Evolutionary conservation across 2,797 vertebrate genomes (phyloP).

Genomic region (Anguilla anguilla): DNA sequence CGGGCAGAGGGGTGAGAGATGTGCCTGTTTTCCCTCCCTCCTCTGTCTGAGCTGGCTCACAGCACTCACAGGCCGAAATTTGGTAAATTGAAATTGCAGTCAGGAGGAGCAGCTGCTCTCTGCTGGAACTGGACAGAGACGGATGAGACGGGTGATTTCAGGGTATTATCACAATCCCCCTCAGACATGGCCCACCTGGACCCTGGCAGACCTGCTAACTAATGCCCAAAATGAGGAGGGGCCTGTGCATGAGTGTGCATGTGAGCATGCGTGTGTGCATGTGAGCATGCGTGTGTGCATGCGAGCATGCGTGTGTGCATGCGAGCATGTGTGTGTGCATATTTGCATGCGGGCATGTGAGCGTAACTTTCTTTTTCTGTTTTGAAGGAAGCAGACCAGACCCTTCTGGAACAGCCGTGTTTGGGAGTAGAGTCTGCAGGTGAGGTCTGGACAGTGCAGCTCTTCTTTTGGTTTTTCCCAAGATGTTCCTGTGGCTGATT

Average conservation of each 20-base stretch:
- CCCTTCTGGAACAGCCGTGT: too few species aligned
- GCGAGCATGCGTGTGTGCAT: too few species aligned
- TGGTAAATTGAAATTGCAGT: constrained; percentile 20
- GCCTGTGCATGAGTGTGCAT: neutral
- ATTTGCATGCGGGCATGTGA: too few species aligned
- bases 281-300: too few species aligned
- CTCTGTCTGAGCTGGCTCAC: neutral
- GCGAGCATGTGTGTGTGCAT: too few species aligned
- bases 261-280: neutral
- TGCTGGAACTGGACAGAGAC: constrained; percentile 76
- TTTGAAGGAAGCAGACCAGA: too few species aligned
- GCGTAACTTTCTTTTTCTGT: too few species aligned
- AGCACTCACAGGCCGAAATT: constrained; percentile 13
- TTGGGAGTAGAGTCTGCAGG: too few species aligned
- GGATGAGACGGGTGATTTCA: constrained; percentile 74
- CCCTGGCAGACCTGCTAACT: constrained; percentile 63
- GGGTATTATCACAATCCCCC: constrained; percentile 79
- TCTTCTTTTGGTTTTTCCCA: too few species aligned
- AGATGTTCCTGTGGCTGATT: too few species aligned
- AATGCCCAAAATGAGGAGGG: neutral
- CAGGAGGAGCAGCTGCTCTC: constrained; percentile 75
- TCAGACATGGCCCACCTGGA: constrained; percentile 74
- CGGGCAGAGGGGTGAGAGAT: neutral
- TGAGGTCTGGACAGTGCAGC: too few species aligned
- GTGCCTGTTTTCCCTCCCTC: neutral